Evolutionary conservation across 2,888 invertebrate species (phyloP), one percentile per base, ranked within the genome.

Genomic region (Prosapia bicincta): DNA sequence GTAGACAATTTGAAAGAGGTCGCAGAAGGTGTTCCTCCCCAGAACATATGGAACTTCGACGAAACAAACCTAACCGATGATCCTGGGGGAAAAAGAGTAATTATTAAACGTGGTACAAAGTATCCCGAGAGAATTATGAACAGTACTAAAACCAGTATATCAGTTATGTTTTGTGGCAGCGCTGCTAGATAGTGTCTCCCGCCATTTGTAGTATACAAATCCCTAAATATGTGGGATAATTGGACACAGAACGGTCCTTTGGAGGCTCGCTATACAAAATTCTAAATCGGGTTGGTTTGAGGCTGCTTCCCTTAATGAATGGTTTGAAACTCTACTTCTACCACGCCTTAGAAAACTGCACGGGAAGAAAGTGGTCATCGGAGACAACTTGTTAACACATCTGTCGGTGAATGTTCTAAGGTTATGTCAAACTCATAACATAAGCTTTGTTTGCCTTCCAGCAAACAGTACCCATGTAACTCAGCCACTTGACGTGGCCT

Each of bases 1-100:
- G 28, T 15, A n/a, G n/a, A n/a, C n/a, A n/a, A n/a, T n/a, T n/a
- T n/a, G n/a, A n/a, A n/a, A n/a, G n/a, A n/a, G 28, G 10, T 71
- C 6, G n/a, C 23, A 20, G 69, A 74, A 76, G 79, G 78, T 15
- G 69, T 81, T 38, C 78, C 78, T 20, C 74, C 79, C 30, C 25
- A 68, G 70, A 79, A 81, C 65, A 82, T 82, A 20, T 76, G 82
- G 20, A 85, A 84, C 72, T 85, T 83, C 78, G 84, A 84, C 73
- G 83, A 84, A 76, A 81, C 83, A 1, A 84, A 83, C 71, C 78
- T 85, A 9, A 76, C 79, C 10, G 84, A 84, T 75, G 83, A 85
- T 74, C 83, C 83, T 23, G 84, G 83, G 0, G 72, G 79, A 69
- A 81, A 81, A 75, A 80, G 78, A 71, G 74, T 80, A 10, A 78